Percentiles rank a stretch among this genome's conserved stretches.
These are phyloP conservation scores for Stomatorhinus ivindoensis DNA, from an alignment of 2,113 vertebrate species.

Conservation along the genomic window DNA sequence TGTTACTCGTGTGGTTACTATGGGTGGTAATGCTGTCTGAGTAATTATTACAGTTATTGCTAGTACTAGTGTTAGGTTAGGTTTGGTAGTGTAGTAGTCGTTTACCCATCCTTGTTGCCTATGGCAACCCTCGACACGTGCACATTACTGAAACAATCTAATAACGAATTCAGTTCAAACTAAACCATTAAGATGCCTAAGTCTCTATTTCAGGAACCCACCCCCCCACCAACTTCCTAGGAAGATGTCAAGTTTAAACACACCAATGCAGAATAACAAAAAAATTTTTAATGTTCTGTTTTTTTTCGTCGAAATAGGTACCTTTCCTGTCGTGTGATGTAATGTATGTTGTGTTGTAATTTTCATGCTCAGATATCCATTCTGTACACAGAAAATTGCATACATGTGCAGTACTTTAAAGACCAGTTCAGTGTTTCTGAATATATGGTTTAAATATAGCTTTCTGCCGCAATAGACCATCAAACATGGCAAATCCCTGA, in stretches of 20 bases:
- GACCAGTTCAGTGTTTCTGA: neutral
- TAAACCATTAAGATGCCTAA: neutral
- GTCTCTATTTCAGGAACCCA: neutral
- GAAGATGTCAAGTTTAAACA: neutral
- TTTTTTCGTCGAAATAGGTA: neutral
- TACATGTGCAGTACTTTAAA: neutral
- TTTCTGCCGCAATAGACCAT: neutral
- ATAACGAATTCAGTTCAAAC: neutral
- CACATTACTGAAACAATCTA: neutral
- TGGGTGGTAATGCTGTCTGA: neutral
- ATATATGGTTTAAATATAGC: neutral
- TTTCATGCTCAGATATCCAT: neutral
- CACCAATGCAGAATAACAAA: neutral
- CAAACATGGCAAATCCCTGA: neutral
- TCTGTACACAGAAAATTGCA: neutral
- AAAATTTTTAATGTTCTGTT: neutral
- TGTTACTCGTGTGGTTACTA: slow-evolving; percentile 5
- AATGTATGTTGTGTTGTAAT: neutral
- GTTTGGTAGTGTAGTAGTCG: neutral
- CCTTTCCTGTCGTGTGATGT: neutral
- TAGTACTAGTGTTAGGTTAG: neutral
- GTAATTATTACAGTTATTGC: neutral
- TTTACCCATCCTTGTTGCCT: neutral
- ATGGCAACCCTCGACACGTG: neutral
- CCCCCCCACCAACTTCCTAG: neutral